Evolutionary conservation across 2,888 invertebrate genomes (phyloP).

Genomic region (Polia nebulosa): DNA sequence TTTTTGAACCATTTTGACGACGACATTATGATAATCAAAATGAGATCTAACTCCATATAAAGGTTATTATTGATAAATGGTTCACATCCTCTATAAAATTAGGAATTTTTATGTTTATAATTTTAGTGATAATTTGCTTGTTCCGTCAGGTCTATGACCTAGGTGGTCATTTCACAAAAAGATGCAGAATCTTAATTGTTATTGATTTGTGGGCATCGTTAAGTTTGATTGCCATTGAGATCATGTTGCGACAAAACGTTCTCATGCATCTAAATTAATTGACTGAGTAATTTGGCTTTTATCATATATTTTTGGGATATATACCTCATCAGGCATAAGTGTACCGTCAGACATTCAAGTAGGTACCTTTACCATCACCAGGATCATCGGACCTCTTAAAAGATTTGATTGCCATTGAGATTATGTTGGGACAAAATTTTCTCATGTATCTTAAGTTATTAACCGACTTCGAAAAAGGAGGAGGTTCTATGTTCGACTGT

Average conservation of each 20-base stretch:
- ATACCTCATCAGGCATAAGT: too few species aligned
- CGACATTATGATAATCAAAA: constrained; percentile 45
- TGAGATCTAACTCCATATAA: constrained; percentile 42
- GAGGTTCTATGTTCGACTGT: too few species aligned
- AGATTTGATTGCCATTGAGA: constrained; percentile 20
- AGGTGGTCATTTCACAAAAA: constrained; percentile 9
- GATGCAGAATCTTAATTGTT: constrained; percentile 13
- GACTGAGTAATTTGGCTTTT: background rate
- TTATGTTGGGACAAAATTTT: constrained; percentile 1
- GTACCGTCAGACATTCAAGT: too few species aligned
- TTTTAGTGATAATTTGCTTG: constrained; percentile 64
- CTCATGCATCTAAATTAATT: too few species aligned
- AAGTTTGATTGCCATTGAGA: constrained; percentile 17
- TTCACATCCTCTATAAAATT: constrained; percentile 70
- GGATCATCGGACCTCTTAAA: too few species aligned
- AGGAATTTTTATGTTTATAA: constrained; percentile 57
- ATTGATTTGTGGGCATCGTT: constrained; percentile 29
- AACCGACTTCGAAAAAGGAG: too few species aligned
- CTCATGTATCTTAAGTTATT: too few species aligned
- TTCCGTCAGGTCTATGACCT: constrained; percentile 59
- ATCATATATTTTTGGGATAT: too few species aligned
- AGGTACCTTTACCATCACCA: too few species aligned
- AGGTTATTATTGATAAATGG: constrained; percentile 56
- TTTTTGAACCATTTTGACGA: constrained; percentile 46
- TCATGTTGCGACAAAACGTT: background rate